A percentile compares a stretch with the other conserved stretches of the same genome.
phyloP scores from a whole-genome alignment of 2,113 vertebrate species.

The Trematocara variabile region DNA sequence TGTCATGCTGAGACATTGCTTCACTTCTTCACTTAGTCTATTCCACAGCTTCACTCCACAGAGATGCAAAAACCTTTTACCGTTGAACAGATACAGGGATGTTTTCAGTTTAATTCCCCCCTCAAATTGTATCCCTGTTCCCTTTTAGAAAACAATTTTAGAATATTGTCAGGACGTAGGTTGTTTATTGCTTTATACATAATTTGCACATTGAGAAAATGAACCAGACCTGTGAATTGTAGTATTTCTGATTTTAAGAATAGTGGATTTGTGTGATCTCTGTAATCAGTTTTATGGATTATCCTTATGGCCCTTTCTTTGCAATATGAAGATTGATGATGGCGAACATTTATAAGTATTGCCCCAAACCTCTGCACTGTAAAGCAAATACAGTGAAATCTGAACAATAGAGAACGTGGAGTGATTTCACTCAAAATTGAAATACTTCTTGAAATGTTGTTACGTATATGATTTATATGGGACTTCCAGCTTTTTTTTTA shows the following conservation, averaged over 20 bases:
- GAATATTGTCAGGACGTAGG: too few species aligned
- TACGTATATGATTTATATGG: neutral
- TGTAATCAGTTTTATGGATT: neutral
- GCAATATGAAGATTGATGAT: neutral
- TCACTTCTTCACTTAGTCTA: too few species aligned
- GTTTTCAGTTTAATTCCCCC: neutral
- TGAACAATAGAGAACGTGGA: rapidly evolving
- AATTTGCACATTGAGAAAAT: neutral
- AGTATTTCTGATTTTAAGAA: neutral
- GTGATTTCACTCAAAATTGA: neutral
- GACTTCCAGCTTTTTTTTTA: neutral
- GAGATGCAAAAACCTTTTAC: neutral
- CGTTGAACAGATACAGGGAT: neutral
- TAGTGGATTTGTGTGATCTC: neutral
- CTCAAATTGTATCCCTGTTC: too few species aligned
- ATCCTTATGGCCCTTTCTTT: neutral
- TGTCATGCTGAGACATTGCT: too few species aligned
- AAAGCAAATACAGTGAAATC: neutral
- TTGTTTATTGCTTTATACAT: neutral
- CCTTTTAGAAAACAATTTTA: too few species aligned
- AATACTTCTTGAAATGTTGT: neutral
- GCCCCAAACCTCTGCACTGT: neutral
- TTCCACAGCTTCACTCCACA: neutral
- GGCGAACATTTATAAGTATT: neutral
- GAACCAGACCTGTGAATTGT: rapidly evolving